Evolutionary conservation across 2,113 vertebrate genomes (phyloP), one percentile per base, ranked within the genome.

Genomic region (Prunella himalayana): DNA sequence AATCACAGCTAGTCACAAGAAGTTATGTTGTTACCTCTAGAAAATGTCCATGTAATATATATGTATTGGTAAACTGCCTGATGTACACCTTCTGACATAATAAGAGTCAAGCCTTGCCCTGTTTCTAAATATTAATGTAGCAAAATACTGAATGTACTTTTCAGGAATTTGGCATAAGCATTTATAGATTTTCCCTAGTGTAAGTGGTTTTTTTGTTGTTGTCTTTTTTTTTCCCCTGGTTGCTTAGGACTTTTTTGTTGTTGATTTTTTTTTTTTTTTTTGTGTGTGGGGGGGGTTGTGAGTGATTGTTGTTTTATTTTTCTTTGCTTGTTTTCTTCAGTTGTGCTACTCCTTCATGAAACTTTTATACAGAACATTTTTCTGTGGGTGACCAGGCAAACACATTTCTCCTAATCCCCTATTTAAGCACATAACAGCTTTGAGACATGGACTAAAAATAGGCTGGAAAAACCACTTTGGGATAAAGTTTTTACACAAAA

Each of bases 161-260:
- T 35, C 51, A 82, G 23, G 20, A 63, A 50, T 45, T 37, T 53
- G 31, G 4, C 14, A 24, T 44, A 54, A 60, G 2, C 3, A 44
- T 47, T 76, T 61, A 22, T 25, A 6, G 57, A 11, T 65, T 57
- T 51, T 65, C 13, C 15, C 7, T 28, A 2, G 2, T 27, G 5
- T 37, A 37, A 37, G 37, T 47, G 21, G 4, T 56, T 22, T 56
- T n/a, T 22, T 6, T 42, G 14, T 39, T 11, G 6, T 4, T 22
- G 4, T 3, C 3, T 81, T 10, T 24, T 3, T 11, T 31, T 33
- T 15, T 14, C 1, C 2, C 2, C 10, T 47, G 4, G 7, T 71
- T 87, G 0, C 1, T 75, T 69, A 13, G 22, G 7, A 1, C 4
- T 30, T 18, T 33, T 50, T 22, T 41, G 4, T 8, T 30, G 5